A percentile compares a stretch with the other conserved stretches of the same genome.
phyloP scores from a whole-genome alignment of 2,888 invertebrate genomes.

The Colostygia pectinataria region DNA sequence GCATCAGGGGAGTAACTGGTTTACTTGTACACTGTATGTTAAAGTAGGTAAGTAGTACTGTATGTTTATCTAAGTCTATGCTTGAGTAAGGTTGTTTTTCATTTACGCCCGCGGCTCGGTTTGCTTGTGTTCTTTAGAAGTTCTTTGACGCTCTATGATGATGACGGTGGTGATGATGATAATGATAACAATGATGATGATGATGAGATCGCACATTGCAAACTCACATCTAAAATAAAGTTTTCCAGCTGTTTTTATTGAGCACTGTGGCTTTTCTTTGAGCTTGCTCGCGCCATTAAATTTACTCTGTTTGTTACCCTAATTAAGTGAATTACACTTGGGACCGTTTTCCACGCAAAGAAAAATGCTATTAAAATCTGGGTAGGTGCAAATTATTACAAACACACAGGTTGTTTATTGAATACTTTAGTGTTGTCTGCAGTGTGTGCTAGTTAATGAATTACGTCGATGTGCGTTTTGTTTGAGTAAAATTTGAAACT shows the following conservation, averaged over 20 bases:
- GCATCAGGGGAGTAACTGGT: background rate
- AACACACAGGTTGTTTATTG: conserved; percentile 25
- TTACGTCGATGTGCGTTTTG: background rate
- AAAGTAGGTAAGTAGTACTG: too few species aligned
- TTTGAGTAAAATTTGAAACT: background rate
- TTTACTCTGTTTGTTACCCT: conserved; percentile 66
- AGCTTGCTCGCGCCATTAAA: conserved; percentile 56
- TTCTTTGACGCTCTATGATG: too few species aligned
- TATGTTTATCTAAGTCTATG: too few species aligned
- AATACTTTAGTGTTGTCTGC: conserved; percentile 16
- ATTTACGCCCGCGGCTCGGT: too few species aligned
- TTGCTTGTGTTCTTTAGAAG: too few species aligned
- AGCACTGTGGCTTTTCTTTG: conserved; percentile 40
- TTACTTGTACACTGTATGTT: too few species aligned
- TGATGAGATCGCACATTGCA: too few species aligned
- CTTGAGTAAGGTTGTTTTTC: too few species aligned
- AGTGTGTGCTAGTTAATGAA: background rate
- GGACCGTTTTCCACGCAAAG: conserved; percentile 51
- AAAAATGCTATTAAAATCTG: conserved; percentile 55
- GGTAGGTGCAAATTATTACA: conserved; percentile 21
- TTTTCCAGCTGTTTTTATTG: background rate
- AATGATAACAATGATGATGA: too few species aligned
- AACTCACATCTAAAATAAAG: too few species aligned
- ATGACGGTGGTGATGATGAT: too few species aligned
- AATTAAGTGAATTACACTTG: conserved; percentile 66